phyloP scores from a whole-genome alignment of 2,888 invertebrate species.

The Xanthostigma xanthostigma region DNA sequence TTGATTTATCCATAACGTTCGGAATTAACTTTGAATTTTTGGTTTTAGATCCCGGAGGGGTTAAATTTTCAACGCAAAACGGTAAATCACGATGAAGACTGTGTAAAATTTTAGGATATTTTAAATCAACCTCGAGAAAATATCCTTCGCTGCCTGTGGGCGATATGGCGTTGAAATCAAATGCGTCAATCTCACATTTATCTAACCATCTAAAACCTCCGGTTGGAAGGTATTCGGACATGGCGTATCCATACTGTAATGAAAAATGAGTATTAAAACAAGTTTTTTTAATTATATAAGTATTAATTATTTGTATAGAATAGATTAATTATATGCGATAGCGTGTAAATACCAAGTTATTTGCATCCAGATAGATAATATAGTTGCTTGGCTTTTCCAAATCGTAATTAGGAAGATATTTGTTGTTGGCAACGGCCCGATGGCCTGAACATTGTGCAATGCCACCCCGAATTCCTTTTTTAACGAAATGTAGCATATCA shows the following conservation, averaged over 20 bases:
- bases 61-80: slow-evolving; percentile 15
- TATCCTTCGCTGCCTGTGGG: slow-evolving; percentile 18
- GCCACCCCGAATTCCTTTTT: slow-evolving; percentile 19
- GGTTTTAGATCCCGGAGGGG: slow-evolving; percentile 5
- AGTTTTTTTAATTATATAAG: too few relatives aligned
- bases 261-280: too few relatives aligned
- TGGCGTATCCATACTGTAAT: slow-evolving; percentile 13
- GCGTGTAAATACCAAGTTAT: slow-evolving; percentile 11
- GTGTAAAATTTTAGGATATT: slow-evolving; percentile 24
- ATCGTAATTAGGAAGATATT: slow-evolving; percentile 20
- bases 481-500: slow-evolving; percentile 20
- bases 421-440: slow-evolving; percentile 22
- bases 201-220: slow-evolving; percentile 17
- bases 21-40: slow-evolving; percentile 13
- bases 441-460: slow-evolving; percentile 19
- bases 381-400: slow-evolving; percentile 11
- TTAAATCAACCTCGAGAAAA: slow-evolving; percentile 27
- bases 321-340: too few relatives aligned
- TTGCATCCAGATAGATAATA: slow-evolving; percentile 20
- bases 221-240: slow-evolving; percentile 17
- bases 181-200: background rate
- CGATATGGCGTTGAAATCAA: slow-evolving; percentile 2
- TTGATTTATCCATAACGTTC: slow-evolving; percentile 14
- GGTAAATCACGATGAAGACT: slow-evolving; percentile 20
- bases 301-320: too few relatives aligned